Conservation (phyloP, 2,888 invertebrate genomes). For the Drosophila melanocephala region DNA sequence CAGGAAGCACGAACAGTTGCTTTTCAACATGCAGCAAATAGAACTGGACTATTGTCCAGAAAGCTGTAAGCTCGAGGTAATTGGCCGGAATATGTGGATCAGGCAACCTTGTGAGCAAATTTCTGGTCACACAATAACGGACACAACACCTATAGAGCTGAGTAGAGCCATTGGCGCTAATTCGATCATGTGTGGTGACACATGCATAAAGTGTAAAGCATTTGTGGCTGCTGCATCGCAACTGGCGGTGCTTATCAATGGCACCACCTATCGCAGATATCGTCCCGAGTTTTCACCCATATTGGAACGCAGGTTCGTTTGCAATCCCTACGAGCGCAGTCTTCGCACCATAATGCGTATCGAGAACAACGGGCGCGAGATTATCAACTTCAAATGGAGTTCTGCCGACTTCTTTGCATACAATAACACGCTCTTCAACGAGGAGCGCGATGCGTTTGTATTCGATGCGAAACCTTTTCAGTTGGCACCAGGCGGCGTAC, state of each 20-base stretch:
- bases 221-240: background rate
- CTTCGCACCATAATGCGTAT: conserved; percentile 67
- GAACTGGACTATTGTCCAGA: conserved; percentile 61
- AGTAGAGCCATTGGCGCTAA: too few species aligned
- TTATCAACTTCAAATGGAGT: conserved; percentile 65
- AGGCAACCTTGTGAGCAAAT: background rate
- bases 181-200: background rate
- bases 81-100: conserved; percentile 43
- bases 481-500: conserved; percentile 54
- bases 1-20: conserved; percentile 47
- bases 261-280: conserved; percentile 34
- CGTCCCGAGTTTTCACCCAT: conserved; percentile 54
- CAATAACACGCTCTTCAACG: conserved; percentile 50
- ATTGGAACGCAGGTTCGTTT: conserved; percentile 61
- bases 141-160: background rate
- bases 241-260: conserved; percentile 53
- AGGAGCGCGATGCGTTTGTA: conserved; percentile 62
- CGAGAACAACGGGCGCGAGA: conserved; percentile 67
- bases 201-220: background rate
- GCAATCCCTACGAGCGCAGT: conserved; percentile 68
- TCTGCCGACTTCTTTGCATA: conserved; percentile 60
- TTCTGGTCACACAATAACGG: conserved; percentile 28
- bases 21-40: conserved; percentile 55
- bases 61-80: conserved; percentile 54
- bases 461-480: conserved; percentile 70